Base-by-base conservation (phyloP, 2,888 invertebrate genomes). In the Malacosoma neustria region DNA sequence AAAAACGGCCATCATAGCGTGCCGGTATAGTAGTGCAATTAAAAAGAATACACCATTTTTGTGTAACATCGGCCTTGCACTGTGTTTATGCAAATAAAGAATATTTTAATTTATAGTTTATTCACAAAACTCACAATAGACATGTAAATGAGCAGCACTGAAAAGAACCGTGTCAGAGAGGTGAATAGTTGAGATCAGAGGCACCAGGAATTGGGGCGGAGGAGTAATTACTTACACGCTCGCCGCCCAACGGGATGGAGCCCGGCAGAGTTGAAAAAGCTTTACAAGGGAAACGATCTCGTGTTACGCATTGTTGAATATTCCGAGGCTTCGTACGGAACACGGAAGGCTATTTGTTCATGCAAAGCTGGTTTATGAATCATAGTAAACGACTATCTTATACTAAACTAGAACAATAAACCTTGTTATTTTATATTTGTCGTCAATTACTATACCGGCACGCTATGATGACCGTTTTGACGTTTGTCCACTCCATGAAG, bases 221-320 rank as follows among this genome's bases (percentile, higher is more conserved):
- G 63, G 61, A 60, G 68, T 70, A 74, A 75, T 76, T 73, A 75
- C 70, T 72, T 66, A 68, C 67, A 71, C 64, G 61, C 61, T 57
- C 58, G 45, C 45, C 50, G 54, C 49, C 43, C 48, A 50, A 51
- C 57, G 66, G 65, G 54, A 22, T 22, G 56, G 51, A 52, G 59
- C 49, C 59, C 67, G 65, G 45, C 47, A 52, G 65, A 60, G 61
- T 65, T 70, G 67, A 75, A 73, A 68, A 60, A 52, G 66, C 70
- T 74, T 71, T 74, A 70, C 72, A 61, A 46, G 60, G 64, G 53
- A 65, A 71, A 65, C 57, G 55, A 52, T 52, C 55, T 57, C 45
- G 51, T 55, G 62, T 65, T 58, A 72, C 70, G 69, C 67, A 57
- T 71, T 62, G 72, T 61, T 72, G 58, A 61, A 57, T 68, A 68